phyloP scores from a whole-genome alignment of 1,140 invertebrate species.

The Pachyrhynchus sulphureomaculatus region DNA sequence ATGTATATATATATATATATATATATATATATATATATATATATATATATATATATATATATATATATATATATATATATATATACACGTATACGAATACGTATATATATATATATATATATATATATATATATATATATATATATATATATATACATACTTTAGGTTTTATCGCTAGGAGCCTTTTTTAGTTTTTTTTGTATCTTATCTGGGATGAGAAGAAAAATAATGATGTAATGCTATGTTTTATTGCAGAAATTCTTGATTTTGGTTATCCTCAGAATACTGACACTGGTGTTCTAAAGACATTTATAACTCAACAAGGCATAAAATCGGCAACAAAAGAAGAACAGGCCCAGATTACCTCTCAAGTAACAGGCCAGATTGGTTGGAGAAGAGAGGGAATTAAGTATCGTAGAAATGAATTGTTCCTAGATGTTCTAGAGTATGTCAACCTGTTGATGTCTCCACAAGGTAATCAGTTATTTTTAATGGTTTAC shows the following conservation, averaged over 20 bases:
- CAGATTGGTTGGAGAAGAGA: conserved; percentile 99
- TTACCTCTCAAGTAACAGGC: conserved; percentile 98
- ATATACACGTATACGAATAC: too few species aligned
- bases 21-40: too few species aligned
- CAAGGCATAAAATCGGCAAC: conserved; percentile 98
- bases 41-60: too few species aligned
- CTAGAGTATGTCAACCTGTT: conserved; percentile 98
- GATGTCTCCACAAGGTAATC: conserved; percentile 98
- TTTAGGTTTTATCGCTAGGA: too few species aligned
- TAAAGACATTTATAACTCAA: conserved; percentile 99
- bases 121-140: too few species aligned
- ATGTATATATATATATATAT: too few species aligned
- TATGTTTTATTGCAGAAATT: conserved; percentile 89
- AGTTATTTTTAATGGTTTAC: conserved; percentile 2
- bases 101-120: too few species aligned
- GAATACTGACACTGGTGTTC: conserved; percentile 98
- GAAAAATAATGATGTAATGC: too few species aligned
- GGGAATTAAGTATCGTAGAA: conserved; percentile 98
- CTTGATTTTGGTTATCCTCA: conserved; percentile 99
- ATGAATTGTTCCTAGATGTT: conserved; percentile 98
- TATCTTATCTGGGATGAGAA: too few species aligned
- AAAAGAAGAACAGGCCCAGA: conserved; percentile 99
- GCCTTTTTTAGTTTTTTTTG: too few species aligned
- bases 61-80: too few species aligned
- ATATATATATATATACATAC: too few species aligned